These are phyloP conservation scores for Opisthograptis luteolata DNA, from an alignment of 2,888 invertebrate species.

Conservation along the genomic window DNA sequence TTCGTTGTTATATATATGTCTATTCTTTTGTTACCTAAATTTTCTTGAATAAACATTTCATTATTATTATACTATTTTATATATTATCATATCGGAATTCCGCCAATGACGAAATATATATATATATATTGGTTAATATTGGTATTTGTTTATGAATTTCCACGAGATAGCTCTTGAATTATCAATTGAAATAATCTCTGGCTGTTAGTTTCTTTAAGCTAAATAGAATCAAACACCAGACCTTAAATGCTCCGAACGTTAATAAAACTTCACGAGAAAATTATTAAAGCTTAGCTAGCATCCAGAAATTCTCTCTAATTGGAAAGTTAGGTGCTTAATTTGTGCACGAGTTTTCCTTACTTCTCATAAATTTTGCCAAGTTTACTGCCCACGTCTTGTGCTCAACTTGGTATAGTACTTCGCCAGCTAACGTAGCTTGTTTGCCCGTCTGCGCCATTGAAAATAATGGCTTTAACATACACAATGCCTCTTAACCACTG, in stretches of 20 bases:
- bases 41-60: too few relatives aligned
- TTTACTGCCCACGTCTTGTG: constrained; percentile 29
- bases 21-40: too few relatives aligned
- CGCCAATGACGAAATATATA: too few relatives aligned
- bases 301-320: constrained; percentile 34
- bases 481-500: constrained; percentile 2
- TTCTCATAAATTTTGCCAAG: constrained; percentile 32
- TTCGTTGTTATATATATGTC: too few relatives aligned
- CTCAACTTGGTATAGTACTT: constrained; percentile 4
- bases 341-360: constrained; percentile 35
- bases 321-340: constrained; percentile 38
- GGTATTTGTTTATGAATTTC: too few relatives aligned
- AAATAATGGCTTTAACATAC: constrained; percentile 13
- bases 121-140: too few relatives aligned
- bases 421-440: constrained; percentile 5
- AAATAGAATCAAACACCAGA: constrained; percentile 14
- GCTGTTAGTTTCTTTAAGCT: constrained; percentile 4
- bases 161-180: too few relatives aligned
- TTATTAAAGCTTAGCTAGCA: constrained; percentile 30
- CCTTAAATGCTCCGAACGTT: constrained; percentile 21
- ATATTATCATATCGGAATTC: too few relatives aligned
- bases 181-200: not conserved
- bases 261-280: constrained; percentile 30
- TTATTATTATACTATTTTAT: too few relatives aligned
- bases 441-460: constrained; percentile 3